These are phyloP conservation scores for Geotrypetes seraphini DNA, from an alignment of 2,797 vertebrate genomes.

Conservation along the genomic window DNA sequence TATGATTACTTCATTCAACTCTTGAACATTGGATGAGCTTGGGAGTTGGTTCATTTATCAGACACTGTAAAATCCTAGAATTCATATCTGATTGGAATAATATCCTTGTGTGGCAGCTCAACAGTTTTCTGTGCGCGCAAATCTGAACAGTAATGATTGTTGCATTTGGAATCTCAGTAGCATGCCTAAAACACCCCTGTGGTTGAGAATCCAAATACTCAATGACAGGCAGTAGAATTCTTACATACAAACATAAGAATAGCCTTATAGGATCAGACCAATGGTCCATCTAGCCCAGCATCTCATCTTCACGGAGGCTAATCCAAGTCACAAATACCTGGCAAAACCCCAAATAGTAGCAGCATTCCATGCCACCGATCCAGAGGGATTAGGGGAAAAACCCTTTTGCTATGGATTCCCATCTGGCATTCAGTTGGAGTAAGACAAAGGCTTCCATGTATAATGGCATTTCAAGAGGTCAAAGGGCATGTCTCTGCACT, in stretches of 20 bases:
- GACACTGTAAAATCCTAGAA: conserved; percentile 7
- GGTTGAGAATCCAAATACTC: conserved; percentile 22
- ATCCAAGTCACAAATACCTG: too few relatives aligned
- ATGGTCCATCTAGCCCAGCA: too few relatives aligned
- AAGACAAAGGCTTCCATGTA: too few relatives aligned
- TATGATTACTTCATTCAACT: not conserved
- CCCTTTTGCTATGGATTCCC: conserved; percentile 14
- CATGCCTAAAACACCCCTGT: conserved; percentile 17
- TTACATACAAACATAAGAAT: too few relatives aligned
- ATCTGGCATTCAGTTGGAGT: conserved; percentile 7
- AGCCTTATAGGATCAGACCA: too few relatives aligned
- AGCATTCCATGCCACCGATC: too few relatives aligned
- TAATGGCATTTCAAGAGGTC: too few relatives aligned
- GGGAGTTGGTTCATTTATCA: not conserved
- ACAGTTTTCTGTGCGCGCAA: conserved; percentile 11
- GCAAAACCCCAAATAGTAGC: too few relatives aligned
- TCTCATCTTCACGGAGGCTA: too few relatives aligned
- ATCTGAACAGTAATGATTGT: conserved; percentile 10
- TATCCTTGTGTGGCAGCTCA: conserved; percentile 6
- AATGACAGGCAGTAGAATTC: conserved; percentile 8
- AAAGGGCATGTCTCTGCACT: too few relatives aligned
- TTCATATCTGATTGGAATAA: conserved; percentile 1
- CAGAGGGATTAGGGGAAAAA: conserved; percentile 15
- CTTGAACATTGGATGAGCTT: conserved; percentile 1
- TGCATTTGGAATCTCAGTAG: conserved; percentile 23